phyloP scores from a whole-genome alignment of 2,797 vertebrate species.

The Chaunax sp. region DNA sequence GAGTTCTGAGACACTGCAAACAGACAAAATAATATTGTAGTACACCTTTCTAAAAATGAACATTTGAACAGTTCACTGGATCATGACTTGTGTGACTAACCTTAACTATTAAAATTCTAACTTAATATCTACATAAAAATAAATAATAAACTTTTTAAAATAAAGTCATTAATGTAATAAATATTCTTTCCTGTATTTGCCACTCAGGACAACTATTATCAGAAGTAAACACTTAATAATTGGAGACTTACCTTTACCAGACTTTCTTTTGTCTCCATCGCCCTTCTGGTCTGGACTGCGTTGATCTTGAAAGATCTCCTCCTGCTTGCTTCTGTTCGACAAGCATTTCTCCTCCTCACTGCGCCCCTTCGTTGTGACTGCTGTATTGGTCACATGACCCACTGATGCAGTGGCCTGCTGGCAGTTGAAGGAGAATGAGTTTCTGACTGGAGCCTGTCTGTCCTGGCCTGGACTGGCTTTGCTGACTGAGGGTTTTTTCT shows the following conservation, averaged over 20 bases:
- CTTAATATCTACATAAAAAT: too few relatives aligned
- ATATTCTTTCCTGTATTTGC: too few relatives aligned
- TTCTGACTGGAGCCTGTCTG: slow-evolving; percentile 27
- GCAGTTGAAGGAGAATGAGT: not conserved
- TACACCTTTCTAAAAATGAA: too few relatives aligned
- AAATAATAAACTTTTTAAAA: too few relatives aligned
- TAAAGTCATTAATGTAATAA: too few relatives aligned
- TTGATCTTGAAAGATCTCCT: slow-evolving; percentile 71
- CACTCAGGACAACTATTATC: too few relatives aligned
- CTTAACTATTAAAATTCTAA: too few relatives aligned
- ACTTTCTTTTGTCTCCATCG: slow-evolving; percentile 61
- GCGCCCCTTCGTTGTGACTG: slow-evolving; percentile 52
- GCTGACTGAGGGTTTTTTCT: slow-evolving; percentile 36
- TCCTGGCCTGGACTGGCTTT: slow-evolving; percentile 43
- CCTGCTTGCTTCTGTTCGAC: slow-evolving; percentile 79
- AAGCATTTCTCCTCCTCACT: slow-evolving; percentile 65
- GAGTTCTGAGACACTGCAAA: too few relatives aligned
- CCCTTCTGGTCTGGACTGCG: slow-evolving; percentile 77
- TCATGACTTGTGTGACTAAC: too few relatives aligned
- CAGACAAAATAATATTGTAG: too few relatives aligned
- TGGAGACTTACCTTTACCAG: slow-evolving; percentile 51
- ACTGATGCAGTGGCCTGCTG: slow-evolving; percentile 26
- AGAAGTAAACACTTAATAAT: too few relatives aligned
- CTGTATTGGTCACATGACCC: slow-evolving; percentile 25
- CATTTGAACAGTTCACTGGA: too few relatives aligned